Evolutionary conservation across 2,888 invertebrate genomes (phyloP).

Genomic region (Xanthorhoe designata): DNA sequence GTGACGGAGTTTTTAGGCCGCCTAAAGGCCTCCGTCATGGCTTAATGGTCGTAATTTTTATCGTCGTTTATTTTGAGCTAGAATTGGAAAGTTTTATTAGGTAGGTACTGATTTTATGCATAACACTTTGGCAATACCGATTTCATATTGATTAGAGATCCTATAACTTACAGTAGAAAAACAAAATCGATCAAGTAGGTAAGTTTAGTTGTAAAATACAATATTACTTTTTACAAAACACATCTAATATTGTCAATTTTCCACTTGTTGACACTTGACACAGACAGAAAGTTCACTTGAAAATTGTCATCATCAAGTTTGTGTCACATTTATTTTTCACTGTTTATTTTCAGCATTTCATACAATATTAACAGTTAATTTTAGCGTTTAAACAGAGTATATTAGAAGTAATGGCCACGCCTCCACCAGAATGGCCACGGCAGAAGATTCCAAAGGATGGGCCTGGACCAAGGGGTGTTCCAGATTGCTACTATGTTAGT

Average conservation of each 20-base stretch:
- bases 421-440: constrained; percentile 42
- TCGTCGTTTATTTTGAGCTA: too few relatives aligned
- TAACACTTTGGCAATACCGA: too few relatives aligned
- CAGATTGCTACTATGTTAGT: constrained; percentile 75
- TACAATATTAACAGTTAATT: neutral
- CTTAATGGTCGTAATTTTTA: too few relatives aligned
- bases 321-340: constrained; percentile 7
- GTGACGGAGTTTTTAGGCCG: too few relatives aligned
- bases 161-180: too few relatives aligned
- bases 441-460: constrained; percentile 71
- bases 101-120: too few relatives aligned
- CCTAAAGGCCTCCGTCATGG: too few relatives aligned
- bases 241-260: neutral
- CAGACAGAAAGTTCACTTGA: neutral
- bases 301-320: neutral
- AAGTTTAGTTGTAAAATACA: too few relatives aligned
- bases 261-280: neutral
- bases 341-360: neutral
- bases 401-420: constrained; percentile 5
- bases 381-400: neutral
- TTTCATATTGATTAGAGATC: too few relatives aligned
- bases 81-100: too few relatives aligned
- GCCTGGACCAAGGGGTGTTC: constrained; percentile 67
- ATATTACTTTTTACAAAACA: neutral
- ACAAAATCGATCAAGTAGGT: too few relatives aligned